phyloP scores from a whole-genome alignment of 2,113 vertebrate genomes.

The Eonycteris spelaea region DNA sequence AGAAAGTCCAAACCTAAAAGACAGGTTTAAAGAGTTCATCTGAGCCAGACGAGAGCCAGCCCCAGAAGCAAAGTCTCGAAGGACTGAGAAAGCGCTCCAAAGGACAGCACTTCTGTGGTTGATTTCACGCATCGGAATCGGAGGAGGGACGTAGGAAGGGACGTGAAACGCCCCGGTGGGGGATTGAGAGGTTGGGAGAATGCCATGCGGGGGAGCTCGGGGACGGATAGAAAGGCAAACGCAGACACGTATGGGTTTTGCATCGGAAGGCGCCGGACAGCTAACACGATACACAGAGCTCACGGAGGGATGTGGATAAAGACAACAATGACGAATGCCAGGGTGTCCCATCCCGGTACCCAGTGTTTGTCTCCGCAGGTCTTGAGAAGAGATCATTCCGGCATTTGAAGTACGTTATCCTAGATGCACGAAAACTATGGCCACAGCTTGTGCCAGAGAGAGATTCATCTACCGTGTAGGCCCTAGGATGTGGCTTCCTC shows the following conservation, averaged over 20 bases:
- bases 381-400: neutral
- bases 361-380: neutral
- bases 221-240: neutral
- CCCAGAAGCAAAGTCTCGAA: neutral
- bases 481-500: neutral
- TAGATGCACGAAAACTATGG: neutral
- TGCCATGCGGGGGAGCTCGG: too few relatives aligned
- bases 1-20: neutral
- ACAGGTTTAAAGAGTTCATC: neutral
- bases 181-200: neutral
- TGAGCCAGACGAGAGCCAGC: neutral
- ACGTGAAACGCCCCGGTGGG: neutral
- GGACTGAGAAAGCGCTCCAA: neutral
- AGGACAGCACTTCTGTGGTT: neutral
- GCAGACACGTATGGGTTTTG: neutral
- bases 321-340: neutral
- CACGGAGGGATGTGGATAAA: accelerated
- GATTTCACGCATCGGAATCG: neutral
- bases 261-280: accelerated
- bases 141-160: neutral
- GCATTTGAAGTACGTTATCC: too few relatives aligned
- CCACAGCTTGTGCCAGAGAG: neutral
- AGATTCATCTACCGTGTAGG: neutral
- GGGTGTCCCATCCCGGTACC: accelerated
- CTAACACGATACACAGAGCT: accelerated